Evolutionary conservation across 2,113 vertebrate species (phyloP).

Genomic region (Larimichthys crocea): DNA sequence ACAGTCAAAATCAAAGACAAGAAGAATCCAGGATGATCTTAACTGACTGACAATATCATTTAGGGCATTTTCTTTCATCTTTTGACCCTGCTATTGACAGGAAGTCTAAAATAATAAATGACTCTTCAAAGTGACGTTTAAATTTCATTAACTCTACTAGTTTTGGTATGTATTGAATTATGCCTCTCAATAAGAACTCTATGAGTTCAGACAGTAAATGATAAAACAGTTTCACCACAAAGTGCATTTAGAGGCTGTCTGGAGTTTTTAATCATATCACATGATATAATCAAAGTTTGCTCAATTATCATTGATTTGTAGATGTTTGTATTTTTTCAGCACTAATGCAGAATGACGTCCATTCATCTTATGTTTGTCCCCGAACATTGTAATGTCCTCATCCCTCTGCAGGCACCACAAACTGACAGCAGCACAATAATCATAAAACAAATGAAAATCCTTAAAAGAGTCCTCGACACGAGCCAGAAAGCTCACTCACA

Average conservation of each 20-base stretch:
- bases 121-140: not conserved
- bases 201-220: not conserved
- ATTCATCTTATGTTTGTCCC: not conserved
- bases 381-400: not conserved
- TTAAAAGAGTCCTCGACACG: not conserved
- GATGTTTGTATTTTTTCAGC: not conserved
- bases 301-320: not conserved
- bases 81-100: not conserved
- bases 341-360: not conserved
- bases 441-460: no score
- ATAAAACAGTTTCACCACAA: not conserved
- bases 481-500: not conserved
- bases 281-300: not conserved
- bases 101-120: not conserved
- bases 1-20: slow-evolving; percentile 27
- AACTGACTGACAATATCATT: slow-evolving; percentile 2
- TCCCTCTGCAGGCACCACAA: not conserved
- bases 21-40: slow-evolving; percentile 1
- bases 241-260: not conserved
- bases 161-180: not conserved
- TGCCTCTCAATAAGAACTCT: not conserved
- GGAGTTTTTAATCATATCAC: not conserved
- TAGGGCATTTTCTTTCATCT: not conserved
- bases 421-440: not conserved
- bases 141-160: not conserved